These are phyloP conservation scores for Neodon shergylaensis DNA, from an alignment of 2,113 vertebrate species.

Conservation along the genomic window DNA sequence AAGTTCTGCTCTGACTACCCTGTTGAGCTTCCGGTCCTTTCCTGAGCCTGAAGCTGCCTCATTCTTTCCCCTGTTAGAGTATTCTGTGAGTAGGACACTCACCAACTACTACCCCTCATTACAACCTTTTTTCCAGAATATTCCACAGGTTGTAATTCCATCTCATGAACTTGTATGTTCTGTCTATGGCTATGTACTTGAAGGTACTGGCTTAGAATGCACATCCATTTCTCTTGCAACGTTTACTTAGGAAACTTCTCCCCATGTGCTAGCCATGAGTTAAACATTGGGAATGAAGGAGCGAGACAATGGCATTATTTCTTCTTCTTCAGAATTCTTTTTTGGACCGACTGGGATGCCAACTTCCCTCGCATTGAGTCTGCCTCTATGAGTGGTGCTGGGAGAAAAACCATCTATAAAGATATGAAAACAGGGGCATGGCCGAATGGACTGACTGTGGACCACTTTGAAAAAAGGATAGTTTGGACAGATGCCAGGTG, in stretches of 20 bases:
- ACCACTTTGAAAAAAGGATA: constrained; percentile 98
- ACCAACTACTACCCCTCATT: neutral
- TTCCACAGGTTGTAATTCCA: neutral
- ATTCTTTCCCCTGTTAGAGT: fast-evolving
- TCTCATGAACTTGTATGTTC: neutral
- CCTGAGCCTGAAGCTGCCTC: neutral
- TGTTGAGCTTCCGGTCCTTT: neutral
- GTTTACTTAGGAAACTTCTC: neutral
- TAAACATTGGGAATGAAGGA: neutral
- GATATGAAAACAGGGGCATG: constrained; percentile 99
- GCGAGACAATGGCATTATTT: neutral
- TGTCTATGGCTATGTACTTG: neutral
- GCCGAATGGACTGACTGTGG: constrained; percentile 98
- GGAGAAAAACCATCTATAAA: constrained; percentile 95
- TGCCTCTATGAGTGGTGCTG: constrained; percentile 96
- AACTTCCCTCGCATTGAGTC: constrained; percentile 98
- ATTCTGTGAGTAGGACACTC: neutral
- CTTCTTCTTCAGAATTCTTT: constrained; percentile 91
- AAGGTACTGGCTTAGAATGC: neutral
- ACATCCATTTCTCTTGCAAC: neutral
- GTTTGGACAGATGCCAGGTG: constrained; percentile 99
- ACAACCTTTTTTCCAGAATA: neutral
- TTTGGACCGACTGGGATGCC: constrained; percentile 99
- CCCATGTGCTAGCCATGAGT: neutral
- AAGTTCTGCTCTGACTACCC: neutral